Evolutionary conservation across 2,888 invertebrate genomes (phyloP), one percentile per base, ranked within the genome.

Genomic region (Sceliomorpha sp.): DNA sequence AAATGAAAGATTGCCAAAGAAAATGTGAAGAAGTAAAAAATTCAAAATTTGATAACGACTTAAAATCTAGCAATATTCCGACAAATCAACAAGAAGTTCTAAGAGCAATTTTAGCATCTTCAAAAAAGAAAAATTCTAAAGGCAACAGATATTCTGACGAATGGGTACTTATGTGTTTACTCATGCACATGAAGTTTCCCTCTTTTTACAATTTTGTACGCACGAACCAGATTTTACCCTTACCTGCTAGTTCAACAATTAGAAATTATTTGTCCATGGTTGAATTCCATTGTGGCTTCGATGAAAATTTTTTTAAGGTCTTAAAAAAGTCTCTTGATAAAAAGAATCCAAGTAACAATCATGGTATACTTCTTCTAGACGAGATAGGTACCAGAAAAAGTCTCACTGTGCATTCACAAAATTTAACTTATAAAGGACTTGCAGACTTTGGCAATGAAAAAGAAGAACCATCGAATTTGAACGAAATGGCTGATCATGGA

Each of bases 111-210:
- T 36, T 36, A 36, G 13, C 13, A 2, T 36, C 3, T 14, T 36
- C 13, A 36, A 36, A 36, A 14, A 26, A 14, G 7, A 36, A 36
- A 36, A 36, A 36, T 36, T 13, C 13, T 1, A 36, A 8, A n/a
- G 36, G 36, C 1, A 36, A 36, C 7, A 13, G 36, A 36, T 36
- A 36, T 36, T 36, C 36, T 2, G 36, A 36, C 9, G 29, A 29
- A 29, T 29, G 29, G 29, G 8, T n/a, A 34, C 34, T 34, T 34
- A 10, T 34, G 12, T 29, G 29, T 29, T 29, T 34, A 34, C 34
- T 10, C 12, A 34, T 34, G 34, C 9, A 34, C n/a, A 36, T 36
- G 36, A 29, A 29, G 36, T 13, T n/a, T 36, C 6, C 10, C n/a
- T 36, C 14, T 36, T 29, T 29, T 29, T 29, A 29, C 9, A 29